These are phyloP conservation scores for Panopea generosa DNA, from an alignment of 2,888 invertebrate genomes.

Conservation along the genomic window DNA sequence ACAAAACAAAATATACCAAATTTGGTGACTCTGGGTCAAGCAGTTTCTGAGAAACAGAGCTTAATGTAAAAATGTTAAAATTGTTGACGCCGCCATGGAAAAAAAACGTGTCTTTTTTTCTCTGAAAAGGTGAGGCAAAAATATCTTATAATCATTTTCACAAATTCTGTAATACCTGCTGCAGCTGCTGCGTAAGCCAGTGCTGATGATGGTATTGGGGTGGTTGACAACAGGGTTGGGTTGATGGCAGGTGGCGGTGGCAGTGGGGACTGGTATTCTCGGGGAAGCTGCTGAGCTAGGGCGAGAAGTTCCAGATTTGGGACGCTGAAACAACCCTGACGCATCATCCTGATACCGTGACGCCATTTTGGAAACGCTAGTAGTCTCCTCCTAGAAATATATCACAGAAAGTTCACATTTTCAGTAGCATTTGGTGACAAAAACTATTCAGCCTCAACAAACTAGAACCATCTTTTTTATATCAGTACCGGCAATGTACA, in stretches of 20 bases:
- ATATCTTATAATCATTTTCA: too few species aligned
- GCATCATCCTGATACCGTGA: conserved; percentile 79
- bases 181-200: conserved; percentile 79
- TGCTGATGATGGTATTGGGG: conserved; percentile 77
- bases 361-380: conserved; percentile 73
- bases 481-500: too few species aligned
- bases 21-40: too few species aligned
- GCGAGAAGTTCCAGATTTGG: conserved; percentile 69
- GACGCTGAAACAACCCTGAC: conserved; percentile 62
- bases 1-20: too few species aligned
- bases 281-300: conserved; percentile 71
- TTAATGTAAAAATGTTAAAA: too few species aligned
- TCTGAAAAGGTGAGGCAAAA: too few species aligned
- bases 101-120: too few species aligned
- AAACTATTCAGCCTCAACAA: neutral
- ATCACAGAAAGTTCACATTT: conserved; percentile 20
- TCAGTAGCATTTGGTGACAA: neutral
- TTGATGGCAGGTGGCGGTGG: conserved; percentile 77
- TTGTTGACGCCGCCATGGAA: too few species aligned
- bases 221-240: conserved; percentile 72
- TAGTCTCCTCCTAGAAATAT: conserved; percentile 74
- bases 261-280: conserved; percentile 66
- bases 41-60: too few species aligned
- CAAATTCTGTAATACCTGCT: conserved; percentile 75
- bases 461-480: too few species aligned